A percentile compares a stretch with the other conserved stretches of the same genome.
phyloP scores from a whole-genome alignment of 2,113 vertebrate species.

The Pardalotus punctatus region DNA sequence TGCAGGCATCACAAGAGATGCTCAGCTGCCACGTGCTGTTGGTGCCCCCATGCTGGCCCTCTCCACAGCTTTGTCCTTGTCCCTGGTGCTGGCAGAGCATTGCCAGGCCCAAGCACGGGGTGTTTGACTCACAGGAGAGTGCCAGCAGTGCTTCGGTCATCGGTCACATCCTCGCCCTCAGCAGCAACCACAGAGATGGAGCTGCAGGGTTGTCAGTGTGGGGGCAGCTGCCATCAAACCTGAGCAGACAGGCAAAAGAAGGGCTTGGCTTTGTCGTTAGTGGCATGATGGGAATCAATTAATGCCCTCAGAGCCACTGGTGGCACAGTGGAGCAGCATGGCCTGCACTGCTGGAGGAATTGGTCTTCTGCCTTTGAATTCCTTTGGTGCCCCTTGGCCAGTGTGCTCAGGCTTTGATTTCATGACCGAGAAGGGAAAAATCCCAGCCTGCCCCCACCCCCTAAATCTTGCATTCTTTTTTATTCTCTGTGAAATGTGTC shows the following conservation, averaged over 20 bases:
- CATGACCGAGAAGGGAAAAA: background rate
- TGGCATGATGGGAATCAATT: background rate
- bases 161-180: background rate
- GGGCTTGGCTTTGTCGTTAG: background rate
- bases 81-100: background rate
- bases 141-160: rapidly evolving
- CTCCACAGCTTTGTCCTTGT: background rate
- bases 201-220: rapidly evolving
- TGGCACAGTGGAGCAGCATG: background rate
- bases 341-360: background rate
- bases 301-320: background rate
- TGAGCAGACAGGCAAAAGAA: background rate
- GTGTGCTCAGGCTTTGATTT: background rate
- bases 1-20: rapidly evolving
- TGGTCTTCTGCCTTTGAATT: background rate
- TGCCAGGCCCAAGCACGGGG: rapidly evolving
- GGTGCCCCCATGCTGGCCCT: background rate
- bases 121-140: rapidly evolving
- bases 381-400: background rate
- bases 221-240: background rate
- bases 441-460: rapidly evolving
- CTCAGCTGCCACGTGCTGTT: background rate
- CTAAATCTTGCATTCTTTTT: background rate
- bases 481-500: rapidly evolving
- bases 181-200: background rate